Percentiles rank a stretch among this genome's conserved stretches.
These are phyloP conservation scores for Fregata magnificens DNA, from an alignment of 2,113 vertebrate species.

Conservation along the genomic window DNA sequence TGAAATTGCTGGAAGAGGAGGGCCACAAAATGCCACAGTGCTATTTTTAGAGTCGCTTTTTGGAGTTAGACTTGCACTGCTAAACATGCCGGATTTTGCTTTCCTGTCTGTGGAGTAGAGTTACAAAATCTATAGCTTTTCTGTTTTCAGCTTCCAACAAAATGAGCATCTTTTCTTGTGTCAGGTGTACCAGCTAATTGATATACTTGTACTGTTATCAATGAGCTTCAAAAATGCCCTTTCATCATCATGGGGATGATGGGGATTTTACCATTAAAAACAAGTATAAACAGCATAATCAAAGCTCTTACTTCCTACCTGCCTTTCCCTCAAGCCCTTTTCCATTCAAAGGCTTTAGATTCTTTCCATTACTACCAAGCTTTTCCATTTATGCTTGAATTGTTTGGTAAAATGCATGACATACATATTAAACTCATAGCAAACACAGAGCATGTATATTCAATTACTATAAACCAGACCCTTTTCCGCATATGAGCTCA, in stretches of 20 bases:
- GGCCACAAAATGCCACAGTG: background rate
- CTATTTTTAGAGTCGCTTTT: background rate
- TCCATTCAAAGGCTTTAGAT: background rate
- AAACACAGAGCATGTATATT: slow-evolving; percentile 17
- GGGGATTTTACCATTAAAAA: background rate
- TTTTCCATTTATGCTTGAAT: slow-evolving; percentile 26
- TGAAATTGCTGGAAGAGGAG: background rate
- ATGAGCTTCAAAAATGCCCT: background rate
- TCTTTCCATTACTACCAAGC: background rate
- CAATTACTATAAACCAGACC: slow-evolving; percentile 15
- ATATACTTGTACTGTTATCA: background rate
- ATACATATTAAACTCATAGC: background rate
- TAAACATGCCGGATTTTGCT: background rate
- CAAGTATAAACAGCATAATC: background rate
- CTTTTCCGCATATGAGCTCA: slow-evolving; percentile 18
- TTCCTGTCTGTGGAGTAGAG: background rate
- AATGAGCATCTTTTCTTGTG: background rate
- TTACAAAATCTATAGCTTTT: background rate
- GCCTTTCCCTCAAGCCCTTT: background rate
- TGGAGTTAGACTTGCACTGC: background rate
- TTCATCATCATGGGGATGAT: rapidly evolving
- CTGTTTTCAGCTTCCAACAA: background rate
- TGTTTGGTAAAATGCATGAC: slow-evolving; percentile 20
- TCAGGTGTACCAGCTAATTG: background rate
- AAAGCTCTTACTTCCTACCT: background rate